A percentile compares a stretch with the other conserved stretches of the same genome.
phyloP scores from a whole-genome alignment of 2,888 invertebrate species.

The Acleris cristana region DNA sequence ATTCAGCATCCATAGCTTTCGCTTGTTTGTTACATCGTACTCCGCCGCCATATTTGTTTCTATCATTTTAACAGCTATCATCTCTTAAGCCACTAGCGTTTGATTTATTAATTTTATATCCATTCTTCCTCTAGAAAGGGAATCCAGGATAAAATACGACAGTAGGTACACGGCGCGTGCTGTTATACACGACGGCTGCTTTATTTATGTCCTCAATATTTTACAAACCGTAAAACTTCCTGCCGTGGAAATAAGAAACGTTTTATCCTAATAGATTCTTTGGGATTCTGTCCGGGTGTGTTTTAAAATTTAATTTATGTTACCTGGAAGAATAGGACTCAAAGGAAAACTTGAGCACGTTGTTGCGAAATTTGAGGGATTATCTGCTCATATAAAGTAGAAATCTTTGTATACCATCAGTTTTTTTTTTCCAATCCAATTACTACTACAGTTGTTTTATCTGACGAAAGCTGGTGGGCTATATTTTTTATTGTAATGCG shows the following conservation, averaged over 20 bases:
- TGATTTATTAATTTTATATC: conserved; percentile 61
- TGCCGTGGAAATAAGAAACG: conserved; percentile 74
- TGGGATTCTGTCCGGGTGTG: conserved; percentile 50
- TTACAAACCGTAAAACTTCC: conserved; percentile 82
- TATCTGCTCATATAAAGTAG: not conserved
- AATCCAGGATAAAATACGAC: conserved; percentile 78
- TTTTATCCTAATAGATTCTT: conserved; percentile 78
- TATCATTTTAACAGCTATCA: conserved; percentile 44
- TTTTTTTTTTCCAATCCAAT: too few species aligned
- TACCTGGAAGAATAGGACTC: conserved; percentile 9
- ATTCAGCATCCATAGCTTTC: too few species aligned
- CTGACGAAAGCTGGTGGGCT: too few species aligned
- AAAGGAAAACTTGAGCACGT: not conserved
- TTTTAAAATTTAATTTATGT: conserved; percentile 51
- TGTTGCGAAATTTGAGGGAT: not conserved
- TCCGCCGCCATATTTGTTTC: conserved; percentile 30
- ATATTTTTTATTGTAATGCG: too few species aligned
- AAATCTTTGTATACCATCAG: too few species aligned
- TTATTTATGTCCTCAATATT: conserved; percentile 82
- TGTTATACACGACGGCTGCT: conserved; percentile 76
- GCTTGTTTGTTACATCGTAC: not conserved
- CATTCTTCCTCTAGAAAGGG: conserved; percentile 71
- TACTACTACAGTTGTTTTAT: too few species aligned
- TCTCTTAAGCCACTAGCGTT: conserved; percentile 36
- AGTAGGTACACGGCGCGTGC: conserved; percentile 71